Percentiles rank a stretch among this genome's conserved stretches.
Evolutionary conservation across 2,113 vertebrate species (phyloP).

Genomic region (Verasper variegatus): DNA sequence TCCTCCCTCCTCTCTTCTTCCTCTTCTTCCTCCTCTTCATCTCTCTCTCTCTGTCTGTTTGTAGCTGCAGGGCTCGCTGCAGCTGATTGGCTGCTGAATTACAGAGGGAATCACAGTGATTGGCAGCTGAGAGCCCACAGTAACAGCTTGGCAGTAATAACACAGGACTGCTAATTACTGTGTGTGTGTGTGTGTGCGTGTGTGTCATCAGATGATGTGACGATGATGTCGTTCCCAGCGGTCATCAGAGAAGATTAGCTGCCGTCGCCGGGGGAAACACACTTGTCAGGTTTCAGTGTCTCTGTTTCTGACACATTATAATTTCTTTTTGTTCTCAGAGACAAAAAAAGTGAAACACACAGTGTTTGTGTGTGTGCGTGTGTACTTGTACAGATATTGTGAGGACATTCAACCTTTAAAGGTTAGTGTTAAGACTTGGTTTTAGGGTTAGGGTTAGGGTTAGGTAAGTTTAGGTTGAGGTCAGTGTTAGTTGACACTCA

Average conservation of each 20-base stretch:
- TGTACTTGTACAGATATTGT: too few relatives aligned
- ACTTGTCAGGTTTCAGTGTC: too few relatives aligned
- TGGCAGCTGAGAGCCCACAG: conserved; percentile 59
- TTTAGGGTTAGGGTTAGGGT: too few relatives aligned
- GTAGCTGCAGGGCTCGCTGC: conserved; percentile 49
- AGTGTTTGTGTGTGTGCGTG: too few relatives aligned
- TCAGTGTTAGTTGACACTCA: too few relatives aligned
- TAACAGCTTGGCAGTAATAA: conserved; percentile 57
- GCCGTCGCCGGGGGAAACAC: too few relatives aligned
- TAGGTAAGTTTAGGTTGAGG: too few relatives aligned
- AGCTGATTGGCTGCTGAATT: conserved; percentile 54
- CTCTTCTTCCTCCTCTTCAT: not conserved
- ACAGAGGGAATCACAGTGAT: conserved; percentile 52
- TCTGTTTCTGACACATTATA: too few relatives aligned
- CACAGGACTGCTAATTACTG: conserved; percentile 65
- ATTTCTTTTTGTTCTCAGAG: too few relatives aligned
- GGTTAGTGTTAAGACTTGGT: too few relatives aligned
- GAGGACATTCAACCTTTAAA: too few relatives aligned
- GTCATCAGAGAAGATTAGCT: conserved; percentile 67
- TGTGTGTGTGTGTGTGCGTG: conserved; percentile 5
- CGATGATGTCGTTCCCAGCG: conserved; percentile 44
- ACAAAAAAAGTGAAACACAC: too few relatives aligned
- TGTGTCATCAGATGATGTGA: conserved; percentile 36
- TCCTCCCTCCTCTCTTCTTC: not conserved
- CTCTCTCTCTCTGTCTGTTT: conserved; percentile 31